These are phyloP conservation scores for Atherix ibis DNA, from an alignment of 2,888 invertebrate genomes.

Conservation along the genomic window DNA sequence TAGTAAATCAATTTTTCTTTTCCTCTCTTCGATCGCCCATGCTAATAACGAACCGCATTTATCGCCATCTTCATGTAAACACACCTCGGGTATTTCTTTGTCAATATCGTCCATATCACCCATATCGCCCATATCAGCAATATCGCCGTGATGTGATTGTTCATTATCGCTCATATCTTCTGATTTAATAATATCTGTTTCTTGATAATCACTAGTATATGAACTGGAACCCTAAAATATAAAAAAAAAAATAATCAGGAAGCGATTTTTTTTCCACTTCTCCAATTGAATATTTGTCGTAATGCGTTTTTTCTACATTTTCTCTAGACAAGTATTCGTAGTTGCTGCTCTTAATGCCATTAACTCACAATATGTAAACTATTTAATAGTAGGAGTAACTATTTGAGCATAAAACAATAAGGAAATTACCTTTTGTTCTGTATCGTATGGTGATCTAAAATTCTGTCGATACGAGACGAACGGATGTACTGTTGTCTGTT, in stretches of 20 bases:
- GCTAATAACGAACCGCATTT: constrained; percentile 22
- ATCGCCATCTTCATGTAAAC: constrained; percentile 26
- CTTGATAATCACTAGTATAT: constrained; percentile 17
- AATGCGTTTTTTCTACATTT: too few relatives aligned
- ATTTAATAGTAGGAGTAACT: too few relatives aligned
- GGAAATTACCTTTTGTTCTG: constrained; percentile 27
- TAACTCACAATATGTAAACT: constrained; percentile 2
- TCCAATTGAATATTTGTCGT: too few relatives aligned
- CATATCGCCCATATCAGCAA: constrained; percentile 17
- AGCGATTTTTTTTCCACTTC: too few relatives aligned
- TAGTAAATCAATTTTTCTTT: constrained; percentile 27
- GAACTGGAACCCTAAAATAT: constrained; percentile 9
- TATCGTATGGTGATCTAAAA: constrained; percentile 20
- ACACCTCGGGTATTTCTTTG: constrained; percentile 30
- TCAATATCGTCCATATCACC: constrained; percentile 24
- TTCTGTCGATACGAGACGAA: constrained; percentile 16
- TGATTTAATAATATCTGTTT: constrained; percentile 30
- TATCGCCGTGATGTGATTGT: constrained; percentile 23
- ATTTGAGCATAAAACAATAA: too few relatives aligned
- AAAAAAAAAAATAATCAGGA: not conserved
- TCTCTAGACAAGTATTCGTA: too few relatives aligned
- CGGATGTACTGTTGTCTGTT: constrained; percentile 25
- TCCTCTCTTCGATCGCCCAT: constrained; percentile 28
- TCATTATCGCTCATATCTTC: constrained; percentile 32
- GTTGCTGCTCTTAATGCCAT: not conserved